phyloP scores from a whole-genome alignment of 1,140 invertebrate genomes.

The Hyphantria cunea region DNA sequence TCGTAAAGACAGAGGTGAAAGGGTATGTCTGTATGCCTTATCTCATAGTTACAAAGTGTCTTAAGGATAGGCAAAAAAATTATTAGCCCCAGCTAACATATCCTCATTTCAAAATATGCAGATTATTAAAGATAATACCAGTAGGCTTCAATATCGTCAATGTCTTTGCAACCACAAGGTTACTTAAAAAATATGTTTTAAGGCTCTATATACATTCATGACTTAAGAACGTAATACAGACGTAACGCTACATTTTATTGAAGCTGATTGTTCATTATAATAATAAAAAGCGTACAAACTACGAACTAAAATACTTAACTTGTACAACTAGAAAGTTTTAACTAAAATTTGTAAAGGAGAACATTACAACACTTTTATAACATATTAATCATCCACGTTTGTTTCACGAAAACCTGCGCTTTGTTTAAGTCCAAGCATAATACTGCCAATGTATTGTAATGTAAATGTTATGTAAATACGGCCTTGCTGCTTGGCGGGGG shows the following conservation, averaged over 20 bases:
- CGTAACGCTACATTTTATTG: neutral
- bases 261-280: neutral
- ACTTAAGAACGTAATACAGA: too few species aligned
- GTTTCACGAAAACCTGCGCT: constrained; percentile 25
- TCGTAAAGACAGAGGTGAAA: too few species aligned
- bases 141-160: too few species aligned
- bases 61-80: too few species aligned
- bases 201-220: too few species aligned
- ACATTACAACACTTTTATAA: constrained; percentile 29
- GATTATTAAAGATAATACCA: too few species aligned
- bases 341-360: constrained; percentile 11
- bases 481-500: neutral
- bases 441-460: constrained; percentile 35
- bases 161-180: too few species aligned
- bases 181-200: too few species aligned
- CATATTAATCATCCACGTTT: constrained; percentile 36
- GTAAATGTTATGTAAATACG: constrained; percentile 38
- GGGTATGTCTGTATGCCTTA: too few species aligned
- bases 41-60: too few species aligned
- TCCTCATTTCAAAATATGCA: too few species aligned
- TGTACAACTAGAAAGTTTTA: constrained; percentile 19
- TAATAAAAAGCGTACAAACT: neutral
- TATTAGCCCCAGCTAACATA: too few species aligned
- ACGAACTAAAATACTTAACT: neutral
- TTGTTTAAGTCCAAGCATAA: constrained; percentile 26